A percentile compares a stretch with the other conserved stretches of the same genome.
phyloP scores from a whole-genome alignment of 2,888 invertebrate genomes.

The Oscheius sp. region DNA sequence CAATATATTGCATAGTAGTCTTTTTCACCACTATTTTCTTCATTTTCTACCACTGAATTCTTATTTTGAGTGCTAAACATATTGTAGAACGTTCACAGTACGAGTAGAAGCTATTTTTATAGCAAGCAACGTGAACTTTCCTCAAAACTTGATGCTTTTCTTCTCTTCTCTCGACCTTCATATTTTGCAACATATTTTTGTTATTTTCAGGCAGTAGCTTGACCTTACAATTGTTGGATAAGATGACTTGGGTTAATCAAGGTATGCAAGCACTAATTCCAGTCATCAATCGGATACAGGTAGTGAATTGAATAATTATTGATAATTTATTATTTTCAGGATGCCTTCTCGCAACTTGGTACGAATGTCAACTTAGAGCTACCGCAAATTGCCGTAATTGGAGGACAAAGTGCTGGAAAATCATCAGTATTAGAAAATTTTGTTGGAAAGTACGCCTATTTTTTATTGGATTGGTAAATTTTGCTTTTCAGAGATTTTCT shows the following conservation, averaged over 20 bases:
- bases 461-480: background rate
- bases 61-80: too few species aligned
- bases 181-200: too few species aligned
- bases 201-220: too few species aligned
- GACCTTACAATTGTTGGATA: too few species aligned
- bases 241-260: slow-evolving; percentile 64
- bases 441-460: slow-evolving; percentile 86
- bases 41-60: too few species aligned
- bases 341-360: slow-evolving; percentile 98
- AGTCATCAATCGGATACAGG: slow-evolving; percentile 97
- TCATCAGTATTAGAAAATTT: slow-evolving; percentile 99
- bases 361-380: slow-evolving; percentile 98
- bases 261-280: slow-evolving; percentile 98
- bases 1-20: too few species aligned
- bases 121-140: too few species aligned
- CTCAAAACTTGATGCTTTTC: too few species aligned
- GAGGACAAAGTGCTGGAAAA: slow-evolving; percentile 99
- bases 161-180: too few species aligned
- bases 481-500: slow-evolving; percentile 70
- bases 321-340: slow-evolving; percentile 74
- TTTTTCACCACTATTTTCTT: too few species aligned
- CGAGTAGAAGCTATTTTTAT: too few species aligned
- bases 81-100: too few species aligned
- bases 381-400: slow-evolving; percentile 99
- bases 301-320: slow-evolving; percentile 26